These are phyloP conservation scores for Pocillopora grandis DNA, from an alignment of 92 coral and sea anemone genomes.

Conservation along the genomic window DNA sequence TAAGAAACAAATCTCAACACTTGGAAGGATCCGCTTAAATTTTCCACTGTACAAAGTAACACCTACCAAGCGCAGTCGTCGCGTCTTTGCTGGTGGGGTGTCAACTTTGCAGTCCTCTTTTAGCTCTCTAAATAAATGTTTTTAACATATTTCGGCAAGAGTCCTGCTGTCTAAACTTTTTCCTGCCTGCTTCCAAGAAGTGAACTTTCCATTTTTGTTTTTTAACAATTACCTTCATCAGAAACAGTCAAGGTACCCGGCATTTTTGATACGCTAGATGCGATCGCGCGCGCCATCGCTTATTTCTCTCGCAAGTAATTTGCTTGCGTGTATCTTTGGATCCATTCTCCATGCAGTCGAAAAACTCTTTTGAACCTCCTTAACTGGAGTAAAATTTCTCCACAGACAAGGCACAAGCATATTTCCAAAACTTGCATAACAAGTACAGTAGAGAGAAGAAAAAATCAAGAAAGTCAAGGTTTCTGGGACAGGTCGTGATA, in stretches of 20 bases:
- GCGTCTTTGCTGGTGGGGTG: too few species aligned
- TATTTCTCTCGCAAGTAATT: not conserved
- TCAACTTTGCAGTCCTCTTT: not conserved
- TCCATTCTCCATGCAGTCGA: slow-evolving; percentile 9
- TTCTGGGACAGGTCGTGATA: too few species aligned
- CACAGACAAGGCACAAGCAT: too few species aligned
- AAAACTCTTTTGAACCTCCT: not conserved
- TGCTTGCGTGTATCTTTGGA: slow-evolving; percentile 12
- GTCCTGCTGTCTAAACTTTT: not conserved
- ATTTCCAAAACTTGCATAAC: too few species aligned
- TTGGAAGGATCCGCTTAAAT: too few species aligned
- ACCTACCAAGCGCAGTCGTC: too few species aligned
- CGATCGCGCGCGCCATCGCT: not conserved
- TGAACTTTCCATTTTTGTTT: not conserved
- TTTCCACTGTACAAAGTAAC: too few species aligned
- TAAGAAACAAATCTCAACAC: too few species aligned
- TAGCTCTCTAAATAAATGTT: not conserved
- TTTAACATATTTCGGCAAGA: not conserved
- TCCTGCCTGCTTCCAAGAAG: not conserved
- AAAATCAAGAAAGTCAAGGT: too few species aligned
- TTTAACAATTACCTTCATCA: not conserved
- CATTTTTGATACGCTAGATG: not conserved
- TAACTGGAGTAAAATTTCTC: too few species aligned
- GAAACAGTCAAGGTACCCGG: not conserved
- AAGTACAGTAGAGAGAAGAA: too few species aligned